These are phyloP conservation scores for Pandemis corylana DNA, from an alignment of 2,888 invertebrate genomes.

Conservation along the genomic window DNA sequence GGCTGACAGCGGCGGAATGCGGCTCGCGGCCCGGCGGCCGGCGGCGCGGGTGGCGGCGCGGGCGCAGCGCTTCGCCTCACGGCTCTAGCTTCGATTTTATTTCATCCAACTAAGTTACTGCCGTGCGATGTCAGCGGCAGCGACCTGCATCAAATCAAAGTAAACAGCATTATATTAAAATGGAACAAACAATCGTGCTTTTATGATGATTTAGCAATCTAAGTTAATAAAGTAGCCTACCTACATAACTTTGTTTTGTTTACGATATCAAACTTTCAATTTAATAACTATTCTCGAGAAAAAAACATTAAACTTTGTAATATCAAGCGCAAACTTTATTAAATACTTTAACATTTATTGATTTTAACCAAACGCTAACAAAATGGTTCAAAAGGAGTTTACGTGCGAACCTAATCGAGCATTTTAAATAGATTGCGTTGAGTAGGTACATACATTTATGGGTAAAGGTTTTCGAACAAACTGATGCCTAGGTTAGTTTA, in stretches of 20 bases:
- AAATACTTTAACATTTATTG: background rate
- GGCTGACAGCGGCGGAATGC: slow-evolving; percentile 68
- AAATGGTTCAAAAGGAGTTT: background rate
- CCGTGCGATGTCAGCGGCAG: slow-evolving; percentile 22
- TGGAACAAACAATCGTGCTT: background rate
- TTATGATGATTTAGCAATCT: background rate
- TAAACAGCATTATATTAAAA: slow-evolving; percentile 4
- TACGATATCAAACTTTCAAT: too few relatives aligned
- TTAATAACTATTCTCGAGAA: too few relatives aligned
- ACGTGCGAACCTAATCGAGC: background rate
- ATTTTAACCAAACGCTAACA: background rate
- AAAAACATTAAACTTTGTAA: too few relatives aligned
- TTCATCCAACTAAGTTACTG: slow-evolving; percentile 38
- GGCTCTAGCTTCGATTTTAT: slow-evolving; percentile 64
- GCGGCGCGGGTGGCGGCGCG: slow-evolving; percentile 53
- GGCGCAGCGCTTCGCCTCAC: slow-evolving; percentile 48
- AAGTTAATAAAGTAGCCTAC: background rate
- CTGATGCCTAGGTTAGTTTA: background rate
- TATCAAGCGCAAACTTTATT: background rate
- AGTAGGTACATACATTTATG: background rate
- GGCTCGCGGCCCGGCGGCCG: slow-evolving; percentile 47
- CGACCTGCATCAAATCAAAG: slow-evolving; percentile 51
- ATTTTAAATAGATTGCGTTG: slow-evolving; percentile 1
- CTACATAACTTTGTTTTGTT: too few relatives aligned
- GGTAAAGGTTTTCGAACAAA: background rate